Evolutionary conservation across 2,888 invertebrate genomes (phyloP).

Genomic region (Alviniconcha strummeri): DNA sequence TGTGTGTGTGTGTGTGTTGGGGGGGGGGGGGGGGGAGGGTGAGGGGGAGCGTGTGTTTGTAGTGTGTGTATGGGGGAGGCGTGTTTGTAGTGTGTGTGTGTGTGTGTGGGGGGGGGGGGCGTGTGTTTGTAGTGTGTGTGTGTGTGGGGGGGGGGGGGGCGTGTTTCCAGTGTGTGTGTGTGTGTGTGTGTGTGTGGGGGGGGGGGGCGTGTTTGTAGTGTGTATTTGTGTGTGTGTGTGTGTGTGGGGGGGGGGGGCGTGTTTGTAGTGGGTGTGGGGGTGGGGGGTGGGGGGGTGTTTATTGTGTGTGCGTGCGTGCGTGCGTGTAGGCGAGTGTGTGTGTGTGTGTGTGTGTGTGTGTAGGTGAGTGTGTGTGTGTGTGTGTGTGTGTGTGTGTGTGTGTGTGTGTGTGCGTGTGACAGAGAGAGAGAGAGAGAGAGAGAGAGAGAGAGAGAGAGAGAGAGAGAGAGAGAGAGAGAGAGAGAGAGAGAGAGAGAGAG

Average conservation of each 20-base stretch:
- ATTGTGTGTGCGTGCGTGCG: too few species aligned
- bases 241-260: too few species aligned
- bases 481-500: neutral
- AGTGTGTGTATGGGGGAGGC: too few species aligned
- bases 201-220: too few species aligned
- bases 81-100: slow-evolving; percentile 7
- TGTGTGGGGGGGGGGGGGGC: neutral
- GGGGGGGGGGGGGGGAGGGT: too few species aligned
- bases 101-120: neutral
- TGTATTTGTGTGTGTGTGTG: too few species aligned
- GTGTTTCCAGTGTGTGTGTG: neutral
- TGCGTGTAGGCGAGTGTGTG: too few species aligned
- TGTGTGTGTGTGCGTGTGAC: neutral
- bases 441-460: neutral
- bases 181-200: slow-evolving; percentile 18
- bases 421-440: neutral
- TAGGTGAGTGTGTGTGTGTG: too few species aligned
- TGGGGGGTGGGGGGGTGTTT: too few species aligned
- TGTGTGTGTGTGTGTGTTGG: slow-evolving; percentile 14
- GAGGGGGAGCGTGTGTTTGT: neutral
- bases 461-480: neutral
- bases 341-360: too few species aligned
- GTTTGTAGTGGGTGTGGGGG: too few species aligned
- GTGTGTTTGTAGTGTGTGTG: too few species aligned
- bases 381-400: neutral